phyloP scores from a whole-genome alignment of 2,888 invertebrate genomes.

The Sminthurinus aureus region DNA sequence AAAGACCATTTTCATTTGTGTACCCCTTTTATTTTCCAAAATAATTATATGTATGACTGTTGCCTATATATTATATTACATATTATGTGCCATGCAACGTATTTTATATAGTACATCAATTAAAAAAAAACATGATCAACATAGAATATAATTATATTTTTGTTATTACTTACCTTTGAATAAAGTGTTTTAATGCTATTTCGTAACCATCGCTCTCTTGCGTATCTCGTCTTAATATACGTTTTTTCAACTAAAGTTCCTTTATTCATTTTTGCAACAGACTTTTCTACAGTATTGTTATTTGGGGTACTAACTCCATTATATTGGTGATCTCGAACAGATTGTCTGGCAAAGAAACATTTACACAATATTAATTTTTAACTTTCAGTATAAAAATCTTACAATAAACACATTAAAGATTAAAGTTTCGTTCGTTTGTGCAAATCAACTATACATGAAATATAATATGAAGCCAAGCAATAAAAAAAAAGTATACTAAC shows the following conservation, averaged over 20 bases:
- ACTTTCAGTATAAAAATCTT: neutral
- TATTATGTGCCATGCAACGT: too few relatives aligned
- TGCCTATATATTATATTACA: too few relatives aligned
- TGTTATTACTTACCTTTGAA: slow-evolving; percentile 40
- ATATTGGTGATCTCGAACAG: slow-evolving; percentile 54
- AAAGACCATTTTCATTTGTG: too few relatives aligned
- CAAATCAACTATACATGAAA: too few relatives aligned
- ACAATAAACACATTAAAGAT: too few relatives aligned
- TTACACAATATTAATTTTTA: neutral
- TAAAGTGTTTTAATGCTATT: slow-evolving; percentile 44
- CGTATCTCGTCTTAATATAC: slow-evolving; percentile 43
- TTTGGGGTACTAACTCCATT: slow-evolving; percentile 42
- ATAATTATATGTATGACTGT: neutral
- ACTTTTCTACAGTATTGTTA: neutral
- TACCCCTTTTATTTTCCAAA: neutral
- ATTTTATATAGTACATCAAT: neutral
- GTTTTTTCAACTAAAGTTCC: slow-evolving; percentile 8
- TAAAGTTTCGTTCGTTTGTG: too few relatives aligned
- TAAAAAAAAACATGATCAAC: slow-evolving; percentile 3
- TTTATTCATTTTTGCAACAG: slow-evolving; percentile 8
- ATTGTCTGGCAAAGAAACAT: slow-evolving; percentile 24
- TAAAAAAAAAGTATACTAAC: slow-evolving; percentile 40
- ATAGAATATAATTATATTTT: neutral
- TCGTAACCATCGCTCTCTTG: slow-evolving; percentile 42
- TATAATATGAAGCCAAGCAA: neutral